phyloP scores from a whole-genome alignment of 2,113 vertebrate species.

The Prionailurus viverrinus region DNA sequence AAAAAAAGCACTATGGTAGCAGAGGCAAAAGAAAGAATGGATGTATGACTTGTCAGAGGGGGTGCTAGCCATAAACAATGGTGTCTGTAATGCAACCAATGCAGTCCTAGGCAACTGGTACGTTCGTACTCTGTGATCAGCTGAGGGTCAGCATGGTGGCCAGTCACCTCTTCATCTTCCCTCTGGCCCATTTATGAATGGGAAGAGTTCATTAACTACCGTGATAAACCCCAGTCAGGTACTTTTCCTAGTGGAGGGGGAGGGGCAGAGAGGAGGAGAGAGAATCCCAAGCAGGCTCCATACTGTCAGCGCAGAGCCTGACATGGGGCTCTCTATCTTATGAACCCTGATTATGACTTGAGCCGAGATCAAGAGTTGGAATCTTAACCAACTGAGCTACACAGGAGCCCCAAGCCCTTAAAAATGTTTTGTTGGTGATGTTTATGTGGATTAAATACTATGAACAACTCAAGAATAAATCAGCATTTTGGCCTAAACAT shows the following conservation, averaged over 20 bases:
- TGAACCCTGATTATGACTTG: too few species aligned
- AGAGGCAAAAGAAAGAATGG: neutral
- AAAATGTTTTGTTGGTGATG: neutral
- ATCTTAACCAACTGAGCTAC: too few species aligned
- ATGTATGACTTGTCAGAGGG: neutral
- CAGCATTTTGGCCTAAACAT: neutral
- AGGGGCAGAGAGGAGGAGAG: too few species aligned
- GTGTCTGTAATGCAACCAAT: accelerated
- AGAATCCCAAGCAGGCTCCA: too few species aligned
- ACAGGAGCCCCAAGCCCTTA: neutral
- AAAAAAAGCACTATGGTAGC: neutral
- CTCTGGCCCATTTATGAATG: neutral
- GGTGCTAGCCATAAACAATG: neutral
- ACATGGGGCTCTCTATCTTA: too few species aligned
- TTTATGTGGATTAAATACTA: neutral
- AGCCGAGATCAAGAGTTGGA: too few species aligned
- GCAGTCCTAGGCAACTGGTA: accelerated
- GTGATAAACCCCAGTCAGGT: neutral
- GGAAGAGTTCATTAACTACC: neutral
- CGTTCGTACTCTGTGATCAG: accelerated
- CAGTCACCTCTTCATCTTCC: neutral
- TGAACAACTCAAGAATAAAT: neutral
- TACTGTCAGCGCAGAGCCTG: too few species aligned
- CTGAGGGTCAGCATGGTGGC: too few species aligned
- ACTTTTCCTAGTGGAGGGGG: neutral